phyloP scores from a whole-genome alignment of 2,888 invertebrate species.

The Ectemnius cavifrons region DNA sequence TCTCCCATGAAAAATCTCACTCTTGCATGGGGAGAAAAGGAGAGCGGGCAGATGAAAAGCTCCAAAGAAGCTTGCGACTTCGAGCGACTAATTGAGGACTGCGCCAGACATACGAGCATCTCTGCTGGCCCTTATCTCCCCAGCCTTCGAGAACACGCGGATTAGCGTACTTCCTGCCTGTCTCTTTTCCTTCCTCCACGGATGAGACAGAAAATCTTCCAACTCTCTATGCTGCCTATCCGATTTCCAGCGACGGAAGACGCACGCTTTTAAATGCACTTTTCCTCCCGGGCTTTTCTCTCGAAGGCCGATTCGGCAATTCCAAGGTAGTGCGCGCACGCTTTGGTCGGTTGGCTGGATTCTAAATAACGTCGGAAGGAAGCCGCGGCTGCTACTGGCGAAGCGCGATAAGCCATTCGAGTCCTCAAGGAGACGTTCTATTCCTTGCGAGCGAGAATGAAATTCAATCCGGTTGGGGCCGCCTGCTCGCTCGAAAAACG shows the following conservation, averaged over 20 bases:
- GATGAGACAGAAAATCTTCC: not conserved
- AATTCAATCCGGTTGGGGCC: not conserved
- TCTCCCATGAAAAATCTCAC: not conserved
- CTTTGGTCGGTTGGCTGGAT: too few relatives aligned
- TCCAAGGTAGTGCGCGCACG: too few relatives aligned
- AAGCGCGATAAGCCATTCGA: not conserved
- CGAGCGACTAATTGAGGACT: slow-evolving; percentile 53
- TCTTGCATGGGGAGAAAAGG: not conserved
- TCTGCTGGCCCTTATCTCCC: slow-evolving; percentile 14
- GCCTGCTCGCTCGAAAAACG: not conserved
- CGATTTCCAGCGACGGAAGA: slow-evolving; percentile 7
- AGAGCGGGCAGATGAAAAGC: too few relatives aligned
- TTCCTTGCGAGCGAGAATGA: not conserved
- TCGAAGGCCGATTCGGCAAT: too few relatives aligned
- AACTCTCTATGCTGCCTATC: not conserved
- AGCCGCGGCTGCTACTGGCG: not conserved
- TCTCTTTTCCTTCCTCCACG: not conserved
- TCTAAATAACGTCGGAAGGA: slow-evolving; percentile 8
- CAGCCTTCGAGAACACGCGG: slow-evolving; percentile 20
- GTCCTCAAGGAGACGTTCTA: not conserved
- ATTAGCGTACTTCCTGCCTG: not conserved
- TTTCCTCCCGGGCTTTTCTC: too few relatives aligned
- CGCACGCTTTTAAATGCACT: not conserved
- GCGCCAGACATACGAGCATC: slow-evolving; percentile 35
- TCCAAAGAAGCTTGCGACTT: slow-evolving; percentile 12